These are phyloP conservation scores for Hirudinaria manillensis DNA, from an alignment of 2,888 invertebrate genomes.

Conservation along the genomic window DNA sequence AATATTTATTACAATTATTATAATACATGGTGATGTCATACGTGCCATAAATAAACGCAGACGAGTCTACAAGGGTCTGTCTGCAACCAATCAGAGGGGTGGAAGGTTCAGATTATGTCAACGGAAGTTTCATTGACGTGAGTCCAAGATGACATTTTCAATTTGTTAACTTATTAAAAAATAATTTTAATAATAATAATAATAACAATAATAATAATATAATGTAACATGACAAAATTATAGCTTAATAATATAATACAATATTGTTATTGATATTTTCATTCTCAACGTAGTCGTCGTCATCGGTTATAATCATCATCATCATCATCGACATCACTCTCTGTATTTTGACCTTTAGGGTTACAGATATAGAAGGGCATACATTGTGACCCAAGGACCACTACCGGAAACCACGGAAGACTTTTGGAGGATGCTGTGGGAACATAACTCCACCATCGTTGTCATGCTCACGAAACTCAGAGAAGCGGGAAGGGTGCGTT, in stretches of 20 bases:
- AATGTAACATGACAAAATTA: not conserved
- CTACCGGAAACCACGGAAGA: conserved; percentile 90
- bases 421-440: conserved; percentile 99
- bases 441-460: conserved; percentile 96
- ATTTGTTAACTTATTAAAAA: not conserved
- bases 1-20: too few relatives aligned
- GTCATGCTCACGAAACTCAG: conserved; percentile 96
- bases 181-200: not conserved
- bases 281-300: not conserved
- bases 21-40: too few relatives aligned
- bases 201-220: not conserved
- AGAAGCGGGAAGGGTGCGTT: conserved; percentile 87
- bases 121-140: conserved; percentile 92
- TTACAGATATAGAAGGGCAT: conserved; percentile 71
- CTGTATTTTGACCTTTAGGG: conserved; percentile 44
- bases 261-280: too few relatives aligned
- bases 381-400: conserved; percentile 98
- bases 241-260: too few relatives aligned
- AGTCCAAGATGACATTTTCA: conserved; percentile 38
- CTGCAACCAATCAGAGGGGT: conserved; percentile 79
- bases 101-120: conserved; percentile 94
- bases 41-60: too few relatives aligned
- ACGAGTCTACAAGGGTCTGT: conserved; percentile 87
- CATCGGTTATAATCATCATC: not conserved
- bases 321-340: not conserved